Percentiles rank a stretch among this genome's conserved stretches.
Evolutionary conservation across 2,797 vertebrate genomes (phyloP).

Genomic region (Eutrigla gurnardus): DNA sequence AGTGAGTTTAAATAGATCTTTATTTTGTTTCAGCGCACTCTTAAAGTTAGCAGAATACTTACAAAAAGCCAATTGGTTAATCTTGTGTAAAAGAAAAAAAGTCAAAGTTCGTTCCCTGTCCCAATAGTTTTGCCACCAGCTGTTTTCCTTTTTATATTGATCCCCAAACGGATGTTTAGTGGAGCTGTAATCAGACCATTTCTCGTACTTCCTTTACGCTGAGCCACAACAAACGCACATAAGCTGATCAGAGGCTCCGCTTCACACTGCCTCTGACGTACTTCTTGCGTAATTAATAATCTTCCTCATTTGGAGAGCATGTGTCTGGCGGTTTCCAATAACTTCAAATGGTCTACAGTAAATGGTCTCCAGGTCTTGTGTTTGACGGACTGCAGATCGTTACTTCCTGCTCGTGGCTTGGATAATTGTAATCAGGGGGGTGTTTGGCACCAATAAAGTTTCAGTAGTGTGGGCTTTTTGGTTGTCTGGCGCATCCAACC

Average conservation of each 20-base stretch:
- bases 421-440: slow-evolving; percentile 77
- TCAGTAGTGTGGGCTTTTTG: slow-evolving; percentile 73
- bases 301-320: slow-evolving; percentile 73
- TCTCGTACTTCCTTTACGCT: slow-evolving; percentile 50
- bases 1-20: background rate
- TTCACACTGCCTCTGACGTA: slow-evolving; percentile 60
- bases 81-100: background rate
- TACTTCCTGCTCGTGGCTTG: slow-evolving; percentile 76
- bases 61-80: slow-evolving; percentile 1
- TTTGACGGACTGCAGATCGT: slow-evolving; percentile 63
- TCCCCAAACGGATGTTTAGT: slow-evolving; percentile 27
- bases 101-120: background rate
- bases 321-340: slow-evolving; percentile 64
- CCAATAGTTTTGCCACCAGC: slow-evolving; percentile 11
- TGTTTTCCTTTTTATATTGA: slow-evolving; percentile 42
- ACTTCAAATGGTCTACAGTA: slow-evolving; percentile 66
- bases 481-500: slow-evolving; percentile 64
- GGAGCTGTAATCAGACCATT: slow-evolving; percentile 36
- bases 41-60: background rate
- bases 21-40: background rate
- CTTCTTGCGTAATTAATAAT: slow-evolving; percentile 64
- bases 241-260: slow-evolving; percentile 44
- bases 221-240: slow-evolving; percentile 67
- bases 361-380: slow-evolving; percentile 72
- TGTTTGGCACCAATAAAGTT: slow-evolving; percentile 77